Base-by-base conservation (phyloP, 2,113 vertebrate genomes). In the Pogona vitticeps region DNA sequence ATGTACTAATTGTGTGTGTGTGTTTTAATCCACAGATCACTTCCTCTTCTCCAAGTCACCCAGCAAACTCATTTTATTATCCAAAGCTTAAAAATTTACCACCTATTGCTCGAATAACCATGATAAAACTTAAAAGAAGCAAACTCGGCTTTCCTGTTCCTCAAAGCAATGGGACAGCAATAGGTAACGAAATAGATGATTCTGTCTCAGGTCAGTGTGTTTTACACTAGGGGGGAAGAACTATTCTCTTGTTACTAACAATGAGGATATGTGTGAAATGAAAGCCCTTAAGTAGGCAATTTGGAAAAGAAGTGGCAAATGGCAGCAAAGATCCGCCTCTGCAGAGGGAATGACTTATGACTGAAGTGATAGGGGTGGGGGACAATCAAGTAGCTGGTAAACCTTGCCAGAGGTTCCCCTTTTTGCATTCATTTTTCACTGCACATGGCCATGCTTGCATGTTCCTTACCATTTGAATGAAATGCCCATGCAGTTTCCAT, bases 61-160 rank as follows among this genome's bases (percentile, higher is more conserved):
- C 99, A 0, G 98, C 98, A 78, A 99, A 98, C 90, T 99, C 99
- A 15, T 99, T 99, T 95, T 99, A 95, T 93, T 99, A 99, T 91
- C 99, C 98, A 1, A 96, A 98, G 91, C 95, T 99, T 90, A 99
- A 98, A 95, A 96, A 96, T 86, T 97, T 99, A 65, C 98, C 99
- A 17, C 97, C 99, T 52, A 98, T 99, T 0, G 98, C 98, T 94
- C 98, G 97, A 88, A 97, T 98, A 36, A 97, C 86, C 12, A 91
- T 99, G 86, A 96, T 97, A n/a, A 98, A 97, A 93, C 81, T 98
- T 63, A 98, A 94, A 93, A 98, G 97, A 91, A 97, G 93, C 89
- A 95, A 97, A 36, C 95, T 97, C 89, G 97, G 96, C 80, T 95
- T 98, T 72, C 92, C 95, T 2, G 86, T 94, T 23, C 96, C 97